phyloP scores from a whole-genome alignment of 2,888 invertebrate genomes.

The Azorinus chamasolen region DNA sequence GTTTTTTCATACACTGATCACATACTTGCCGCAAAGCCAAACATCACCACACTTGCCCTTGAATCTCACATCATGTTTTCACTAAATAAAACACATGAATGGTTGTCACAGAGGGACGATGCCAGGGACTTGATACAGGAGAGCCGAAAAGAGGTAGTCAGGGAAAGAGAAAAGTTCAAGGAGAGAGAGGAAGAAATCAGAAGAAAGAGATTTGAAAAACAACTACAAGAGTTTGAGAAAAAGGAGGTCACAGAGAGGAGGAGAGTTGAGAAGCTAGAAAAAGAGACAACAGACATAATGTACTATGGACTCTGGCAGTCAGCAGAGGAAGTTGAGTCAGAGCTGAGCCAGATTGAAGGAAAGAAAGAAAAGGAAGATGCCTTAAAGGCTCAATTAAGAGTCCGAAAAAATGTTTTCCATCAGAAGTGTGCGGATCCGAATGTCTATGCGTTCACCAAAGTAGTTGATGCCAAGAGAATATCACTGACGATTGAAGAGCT shows the following conservation, averaged over 20 bases:
- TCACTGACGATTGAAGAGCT: conserved; percentile 12
- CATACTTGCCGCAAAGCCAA: conserved; percentile 18
- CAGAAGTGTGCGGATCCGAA: neutral
- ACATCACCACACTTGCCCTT: conserved; percentile 18
- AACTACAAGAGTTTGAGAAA: too few relatives aligned
- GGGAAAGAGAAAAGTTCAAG: too few relatives aligned
- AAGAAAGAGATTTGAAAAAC: too few relatives aligned
- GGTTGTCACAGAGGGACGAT: too few relatives aligned
- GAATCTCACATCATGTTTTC: conserved; percentile 17
- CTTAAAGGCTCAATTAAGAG: conserved; percentile 30
- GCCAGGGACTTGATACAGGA: too few relatives aligned
- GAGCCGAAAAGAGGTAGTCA: too few relatives aligned
- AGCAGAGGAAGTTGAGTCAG: conserved; percentile 9
- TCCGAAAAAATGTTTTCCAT: conserved; percentile 20
- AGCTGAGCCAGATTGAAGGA: conserved; percentile 8
- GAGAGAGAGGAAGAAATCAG: too few relatives aligned
- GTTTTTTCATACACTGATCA: conserved; percentile 24
- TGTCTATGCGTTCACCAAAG: conserved; percentile 19
- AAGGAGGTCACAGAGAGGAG: too few relatives aligned
- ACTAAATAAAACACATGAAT: too few relatives aligned
- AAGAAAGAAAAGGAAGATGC: conserved; percentile 33
- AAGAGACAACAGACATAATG: conserved; percentile 13
- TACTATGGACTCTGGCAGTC: conserved; percentile 30
- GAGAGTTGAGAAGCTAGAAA: neutral
- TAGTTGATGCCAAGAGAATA: conserved; percentile 11